A percentile compares a stretch with the other conserved stretches of the same genome.
Conservation (phyloP, 2,888 invertebrate species). For the Venustoraphidia nigricollis region DNA sequence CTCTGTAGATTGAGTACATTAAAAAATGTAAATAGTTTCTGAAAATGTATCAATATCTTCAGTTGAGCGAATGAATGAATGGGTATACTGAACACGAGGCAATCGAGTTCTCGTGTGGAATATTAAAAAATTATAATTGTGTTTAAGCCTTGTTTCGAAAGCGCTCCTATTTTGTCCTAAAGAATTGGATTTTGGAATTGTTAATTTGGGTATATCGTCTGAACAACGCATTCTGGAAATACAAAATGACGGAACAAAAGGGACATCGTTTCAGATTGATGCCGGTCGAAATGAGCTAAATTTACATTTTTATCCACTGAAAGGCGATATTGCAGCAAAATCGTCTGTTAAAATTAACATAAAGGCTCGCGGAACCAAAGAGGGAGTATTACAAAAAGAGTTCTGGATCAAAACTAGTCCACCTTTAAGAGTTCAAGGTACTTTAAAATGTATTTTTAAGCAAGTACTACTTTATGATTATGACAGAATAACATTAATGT, state of each 20-base stretch:
- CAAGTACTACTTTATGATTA: no score
- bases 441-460: no score
- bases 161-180: slow-evolving; percentile 12
- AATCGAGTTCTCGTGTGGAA: no score
- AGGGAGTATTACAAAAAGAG: slow-evolving; percentile 24
- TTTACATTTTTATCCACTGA: slow-evolving; percentile 25
- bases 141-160: no score
- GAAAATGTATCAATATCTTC: no score
- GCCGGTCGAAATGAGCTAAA: slow-evolving; percentile 25
- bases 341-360: slow-evolving; percentile 17
- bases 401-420: slow-evolving; percentile 29
- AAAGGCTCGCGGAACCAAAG: slow-evolving; percentile 23
- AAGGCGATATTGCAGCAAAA: slow-evolving; percentile 22
- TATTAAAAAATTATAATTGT: no score
- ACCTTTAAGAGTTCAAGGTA: slow-evolving; percentile 19
- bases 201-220: slow-evolving; percentile 27
- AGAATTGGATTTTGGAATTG: slow-evolving; percentile 26
- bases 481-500: no score
- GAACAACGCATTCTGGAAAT: slow-evolving; percentile 22
- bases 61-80: no score
- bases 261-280: slow-evolving; percentile 27
- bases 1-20: no score
- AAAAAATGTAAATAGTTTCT: no score
- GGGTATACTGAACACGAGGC: no score
- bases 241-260: slow-evolving; percentile 25